A percentile compares a stretch with the other conserved stretches of the same genome.
These are phyloP conservation scores for Scaptomyza pallida DNA, from an alignment of 1,140 invertebrate species.

Conservation along the genomic window DNA sequence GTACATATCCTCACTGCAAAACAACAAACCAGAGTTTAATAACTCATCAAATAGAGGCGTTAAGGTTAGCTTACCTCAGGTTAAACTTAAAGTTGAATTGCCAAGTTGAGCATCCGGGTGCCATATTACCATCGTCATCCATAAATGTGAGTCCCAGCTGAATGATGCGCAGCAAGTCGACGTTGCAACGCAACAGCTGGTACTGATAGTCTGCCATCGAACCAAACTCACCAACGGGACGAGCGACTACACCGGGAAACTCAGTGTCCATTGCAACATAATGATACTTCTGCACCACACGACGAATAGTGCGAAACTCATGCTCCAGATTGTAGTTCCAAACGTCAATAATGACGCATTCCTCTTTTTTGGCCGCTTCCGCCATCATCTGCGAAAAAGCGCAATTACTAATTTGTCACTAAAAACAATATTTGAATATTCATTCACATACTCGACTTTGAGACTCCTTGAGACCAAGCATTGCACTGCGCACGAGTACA, in stretches of 20 bases:
- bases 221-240: slow-evolving; percentile 98
- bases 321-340: slow-evolving; percentile 98
- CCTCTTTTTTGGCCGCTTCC: slow-evolving; percentile 87
- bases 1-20: slow-evolving; percentile 96
- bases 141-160: slow-evolving; percentile 97
- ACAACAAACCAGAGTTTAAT: background rate
- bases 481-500: no score
- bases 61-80: slow-evolving; percentile 89
- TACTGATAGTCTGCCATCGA: slow-evolving; percentile 98
- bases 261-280: slow-evolving; percentile 99
- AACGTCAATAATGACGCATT: slow-evolving; percentile 97
- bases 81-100: slow-evolving; percentile 99
- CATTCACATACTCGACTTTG: no score
- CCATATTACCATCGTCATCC: slow-evolving; percentile 96
- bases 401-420: background rate
- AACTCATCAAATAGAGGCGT: no score
- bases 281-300: slow-evolving; percentile 96
- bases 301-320: slow-evolving; percentile 96
- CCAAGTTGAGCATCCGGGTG: slow-evolving; percentile 96
- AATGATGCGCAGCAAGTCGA: slow-evolving; percentile 98
- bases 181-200: slow-evolving; percentile 96
- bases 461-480: no score
- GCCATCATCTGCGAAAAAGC: background rate
- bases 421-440: no score
- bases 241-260: slow-evolving; percentile 98